phyloP scores from a whole-genome alignment of 2,797 vertebrate genomes.

The Parauchenoglanis punctatus region DNA sequence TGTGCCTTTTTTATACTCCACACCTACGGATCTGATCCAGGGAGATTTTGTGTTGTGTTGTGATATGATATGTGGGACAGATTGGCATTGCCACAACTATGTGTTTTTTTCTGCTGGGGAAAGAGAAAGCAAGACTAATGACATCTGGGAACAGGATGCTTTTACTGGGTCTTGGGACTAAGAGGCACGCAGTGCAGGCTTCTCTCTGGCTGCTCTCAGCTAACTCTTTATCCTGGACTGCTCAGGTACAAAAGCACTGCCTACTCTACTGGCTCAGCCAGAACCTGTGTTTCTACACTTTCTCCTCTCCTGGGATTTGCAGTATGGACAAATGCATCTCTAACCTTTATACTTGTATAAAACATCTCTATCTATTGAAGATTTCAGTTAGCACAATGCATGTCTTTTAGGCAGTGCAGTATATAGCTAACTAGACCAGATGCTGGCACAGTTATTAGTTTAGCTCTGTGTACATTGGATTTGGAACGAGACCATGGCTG shows the following conservation, averaged over 20 bases:
- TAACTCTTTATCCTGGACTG: conserved; percentile 45
- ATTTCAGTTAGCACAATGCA: neutral
- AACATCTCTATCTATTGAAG: neutral
- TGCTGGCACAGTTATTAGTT: neutral
- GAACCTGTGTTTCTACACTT: conserved; percentile 27
- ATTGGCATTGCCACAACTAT: conserved; percentile 28
- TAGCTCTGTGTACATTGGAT: neutral
- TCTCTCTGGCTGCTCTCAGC: conserved; percentile 43
- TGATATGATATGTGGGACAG: conserved; percentile 21
- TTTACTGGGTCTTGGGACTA: conserved; percentile 51
- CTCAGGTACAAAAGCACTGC: conserved; percentile 55
- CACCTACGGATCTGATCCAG: neutral
- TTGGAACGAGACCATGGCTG: neutral
- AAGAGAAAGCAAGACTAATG: conserved; percentile 53
- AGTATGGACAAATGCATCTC: conserved; percentile 1
- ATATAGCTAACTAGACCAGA: neutral
- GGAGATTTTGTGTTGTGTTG: neutral
- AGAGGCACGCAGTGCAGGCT: conserved; percentile 35
- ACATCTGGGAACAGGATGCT: conserved; percentile 54
- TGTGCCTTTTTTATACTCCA: conserved; percentile 1
- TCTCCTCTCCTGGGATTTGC: neutral
- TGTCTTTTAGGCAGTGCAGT: neutral
- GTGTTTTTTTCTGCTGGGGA: conserved; percentile 41
- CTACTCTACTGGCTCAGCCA: conserved; percentile 47
- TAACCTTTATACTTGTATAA: neutral